phyloP scores from a whole-genome alignment of 1,140 invertebrate species.

The Drosophila mauritiana region DNA sequence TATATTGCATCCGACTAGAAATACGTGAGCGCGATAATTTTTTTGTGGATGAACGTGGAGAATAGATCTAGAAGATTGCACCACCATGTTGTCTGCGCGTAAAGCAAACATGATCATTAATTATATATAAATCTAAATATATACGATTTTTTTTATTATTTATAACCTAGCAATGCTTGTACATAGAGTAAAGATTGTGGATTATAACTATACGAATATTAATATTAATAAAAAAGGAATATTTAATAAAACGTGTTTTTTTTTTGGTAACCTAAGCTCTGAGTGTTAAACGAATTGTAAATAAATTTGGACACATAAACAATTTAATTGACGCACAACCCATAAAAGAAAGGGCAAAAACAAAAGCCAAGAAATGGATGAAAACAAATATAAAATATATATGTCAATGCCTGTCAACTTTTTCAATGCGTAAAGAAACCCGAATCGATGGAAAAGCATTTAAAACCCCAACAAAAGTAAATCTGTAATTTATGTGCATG shows the following conservation, averaged over 20 bases:
- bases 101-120: slow-evolving; percentile 42
- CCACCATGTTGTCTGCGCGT: slow-evolving; percentile 31
- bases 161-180: slow-evolving; percentile 76
- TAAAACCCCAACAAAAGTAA: slow-evolving; percentile 16
- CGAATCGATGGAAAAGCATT: slow-evolving; percentile 10
- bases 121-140: slow-evolving; percentile 36
- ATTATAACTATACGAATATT: slow-evolving; percentile 54
- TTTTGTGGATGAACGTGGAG: slow-evolving; percentile 42
- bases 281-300: slow-evolving; percentile 74
- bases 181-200: slow-evolving; percentile 65
- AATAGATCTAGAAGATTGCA: slow-evolving; percentile 54
- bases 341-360: neutral
- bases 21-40: slow-evolving; percentile 33
- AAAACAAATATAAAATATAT: slow-evolving; percentile 13
- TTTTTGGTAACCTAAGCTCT: slow-evolving; percentile 66
- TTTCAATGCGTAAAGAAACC: slow-evolving; percentile 14
- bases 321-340: slow-evolving; percentile 67
- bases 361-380: neutral
- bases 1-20: slow-evolving; percentile 47
- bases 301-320: slow-evolving; percentile 62
- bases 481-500: slow-evolving; percentile 39
- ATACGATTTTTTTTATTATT: slow-evolving; percentile 56
- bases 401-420: slow-evolving; percentile 38
- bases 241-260: slow-evolving; percentile 53
- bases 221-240: slow-evolving; percentile 49